These are phyloP conservation scores for Dicrostonyx torquatus DNA, from an alignment of 2,797 vertebrate genomes.

Conservation along the genomic window DNA sequence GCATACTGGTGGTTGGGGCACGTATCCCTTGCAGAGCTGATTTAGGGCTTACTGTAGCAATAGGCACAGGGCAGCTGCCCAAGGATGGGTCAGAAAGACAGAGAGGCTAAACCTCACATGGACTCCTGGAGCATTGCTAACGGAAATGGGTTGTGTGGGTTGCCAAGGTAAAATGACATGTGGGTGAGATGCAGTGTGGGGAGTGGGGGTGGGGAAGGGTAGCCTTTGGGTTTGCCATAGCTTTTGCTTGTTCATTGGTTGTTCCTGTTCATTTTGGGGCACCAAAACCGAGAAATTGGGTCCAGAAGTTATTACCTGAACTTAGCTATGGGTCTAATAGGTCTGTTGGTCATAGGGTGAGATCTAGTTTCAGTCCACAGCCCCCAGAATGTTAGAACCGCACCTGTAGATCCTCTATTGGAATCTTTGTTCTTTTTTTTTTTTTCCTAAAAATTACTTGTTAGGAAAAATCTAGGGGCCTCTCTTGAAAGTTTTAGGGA, in stretches of 20 bases:
- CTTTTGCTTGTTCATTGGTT: background rate
- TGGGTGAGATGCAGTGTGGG: background rate
- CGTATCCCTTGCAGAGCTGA: background rate
- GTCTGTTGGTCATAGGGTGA: background rate
- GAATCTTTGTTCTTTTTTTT: background rate
- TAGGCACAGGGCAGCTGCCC: background rate
- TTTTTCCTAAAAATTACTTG: background rate
- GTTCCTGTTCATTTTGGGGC: background rate
- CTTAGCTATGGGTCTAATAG: background rate
- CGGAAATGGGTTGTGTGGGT: background rate
- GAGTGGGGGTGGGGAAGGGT: background rate
- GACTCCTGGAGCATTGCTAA: no score
- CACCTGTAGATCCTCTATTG: background rate
- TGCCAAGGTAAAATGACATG: background rate
- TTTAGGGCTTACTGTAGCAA: background rate
- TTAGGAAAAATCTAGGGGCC: background rate
- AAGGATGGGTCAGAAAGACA: background rate
- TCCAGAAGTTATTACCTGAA: background rate
- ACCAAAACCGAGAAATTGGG: background rate
- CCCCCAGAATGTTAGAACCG: background rate
- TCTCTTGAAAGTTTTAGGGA: background rate
- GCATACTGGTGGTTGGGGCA: background rate
- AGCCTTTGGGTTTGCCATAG: background rate
- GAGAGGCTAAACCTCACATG: background rate
- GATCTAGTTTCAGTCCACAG: background rate